Evolutionary conservation across 2,113 vertebrate species (phyloP), one percentile per base, ranked within the genome.

Genomic region (Gobiocypris rarus): DNA sequence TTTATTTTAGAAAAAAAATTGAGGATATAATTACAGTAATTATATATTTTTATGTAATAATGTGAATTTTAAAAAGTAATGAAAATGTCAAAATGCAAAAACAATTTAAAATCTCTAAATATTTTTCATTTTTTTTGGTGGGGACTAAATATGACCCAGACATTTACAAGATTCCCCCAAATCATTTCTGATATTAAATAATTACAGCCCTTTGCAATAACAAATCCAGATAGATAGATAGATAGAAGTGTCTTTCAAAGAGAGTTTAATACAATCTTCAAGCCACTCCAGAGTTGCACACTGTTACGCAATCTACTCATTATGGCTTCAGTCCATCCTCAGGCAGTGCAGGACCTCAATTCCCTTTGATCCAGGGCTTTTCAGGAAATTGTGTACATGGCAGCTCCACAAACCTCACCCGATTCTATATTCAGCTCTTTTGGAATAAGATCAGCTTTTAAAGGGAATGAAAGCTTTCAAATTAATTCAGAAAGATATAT

Each of bases 281-380:
- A 45, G 54, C 7, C 56, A 58, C 34, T 78, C n/a, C 75, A 78
- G 38, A 61, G n/a, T 80, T 43, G n/a, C 78, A 50, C 17, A 50
- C 43, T 34, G 58, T 52, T 67, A 81, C 78, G 15, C 61, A 81
- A 81, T 52, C 59, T 80, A 31, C 17, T 80, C 59, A 80, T 67
- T 67, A 67, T 9, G 43, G 78, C 78, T 67, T 45, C 38, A 63
- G 43, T 50, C 78, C 78, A 81, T 67, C 78, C n/a, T 78, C 14
- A 28, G 56, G 43, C 78, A 9, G 43, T 50, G 78, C 59, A 65
- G 45, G 43, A 81, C 78, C 61, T 65, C 58, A 81, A 14, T 28
- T 81, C 48, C 73, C 78, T 81, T 52, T 81, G 61, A 81, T 81
- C 61, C 61, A 28, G 17, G 17, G 43, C 26, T 67, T 81, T 81